phyloP scores from a whole-genome alignment of 2,113 vertebrate species.

The Puffinus mauretanicus region DNA sequence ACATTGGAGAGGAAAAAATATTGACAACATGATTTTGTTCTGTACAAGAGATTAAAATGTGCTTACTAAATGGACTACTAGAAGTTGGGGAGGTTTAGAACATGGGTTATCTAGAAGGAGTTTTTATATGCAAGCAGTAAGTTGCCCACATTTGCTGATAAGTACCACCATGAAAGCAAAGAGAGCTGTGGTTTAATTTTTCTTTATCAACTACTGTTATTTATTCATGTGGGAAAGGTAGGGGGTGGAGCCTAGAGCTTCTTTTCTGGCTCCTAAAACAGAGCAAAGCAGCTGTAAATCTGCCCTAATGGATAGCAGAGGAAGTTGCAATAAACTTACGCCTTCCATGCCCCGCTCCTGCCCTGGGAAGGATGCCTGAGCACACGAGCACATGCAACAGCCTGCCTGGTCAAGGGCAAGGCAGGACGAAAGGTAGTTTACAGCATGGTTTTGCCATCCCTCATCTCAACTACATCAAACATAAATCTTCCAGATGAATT shows the following conservation, averaged over 20 bases:
- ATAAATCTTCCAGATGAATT: neutral
- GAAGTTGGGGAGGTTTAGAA: neutral
- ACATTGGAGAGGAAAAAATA: neutral
- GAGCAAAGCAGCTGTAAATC: neutral
- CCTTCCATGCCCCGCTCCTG: neutral
- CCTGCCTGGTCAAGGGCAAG: neutral
- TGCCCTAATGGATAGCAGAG: neutral
- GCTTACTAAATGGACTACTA: neutral
- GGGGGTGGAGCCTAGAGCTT: neutral
- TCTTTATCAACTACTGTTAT: neutral
- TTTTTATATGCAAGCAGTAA: neutral
- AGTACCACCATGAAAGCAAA: neutral
- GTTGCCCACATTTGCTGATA: neutral
- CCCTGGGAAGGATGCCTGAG: neutral
- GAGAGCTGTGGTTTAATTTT: neutral
- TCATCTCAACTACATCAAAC: neutral
- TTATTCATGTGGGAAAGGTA: neutral
- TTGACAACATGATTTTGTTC: neutral
- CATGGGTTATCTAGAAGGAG: neutral
- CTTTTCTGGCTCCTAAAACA: neutral
- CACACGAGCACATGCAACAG: rapidly evolving
- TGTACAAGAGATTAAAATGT: neutral
- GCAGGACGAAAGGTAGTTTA: neutral
- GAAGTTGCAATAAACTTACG: neutral
- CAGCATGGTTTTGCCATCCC: neutral